Evolutionary conservation across 2,888 invertebrate species (phyloP), one percentile per base, ranked within the genome.

Genomic region (Drosophila multiciliata): DNA sequence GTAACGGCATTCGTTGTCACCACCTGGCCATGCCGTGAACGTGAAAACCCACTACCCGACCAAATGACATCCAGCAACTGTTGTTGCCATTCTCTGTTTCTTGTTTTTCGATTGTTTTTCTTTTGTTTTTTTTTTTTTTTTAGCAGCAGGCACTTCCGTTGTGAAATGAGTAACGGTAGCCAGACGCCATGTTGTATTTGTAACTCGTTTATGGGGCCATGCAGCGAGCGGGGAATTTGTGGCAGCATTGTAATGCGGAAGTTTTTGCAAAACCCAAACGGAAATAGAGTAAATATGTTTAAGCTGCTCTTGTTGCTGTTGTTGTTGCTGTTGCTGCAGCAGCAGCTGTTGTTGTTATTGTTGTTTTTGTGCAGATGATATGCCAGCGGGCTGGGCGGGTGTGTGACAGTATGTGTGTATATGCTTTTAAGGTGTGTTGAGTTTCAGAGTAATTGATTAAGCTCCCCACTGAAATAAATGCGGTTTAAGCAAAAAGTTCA

Each of bases 211-310:
- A 35, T 29, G 26, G 15, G 11, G 32, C 57, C 35, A 32, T 60
- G 64, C 62, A 75, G 60, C 65, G 55, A 49, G 64, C 60, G 67
- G 85, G 80, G 78, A 87, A 89, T 82, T 89, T 86, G 90, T 80
- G 90, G 87, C 88, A 86, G 85, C 83, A 89, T 87, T 87, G 85
- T 85, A 85, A 87, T 87, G 87, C 85, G 85, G 85, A 85, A 85
- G 89, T 89, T 85, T 87, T 89, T 82, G 88, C 80, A 80, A 86
- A 86, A 89, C 88, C 90, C 75, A 87, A 86, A 89, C 85, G 85
- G 85, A 86, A 86, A 86, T 89, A 86, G 90, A 85, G 82, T 88
- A 89, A 86, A 86, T 86, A 89, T 85, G 85, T 86, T 86, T 87
- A 86, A 87, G 90, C 85, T 84, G 68, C 77, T 68, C 68, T 57